Conservation (phyloP, 2,797 vertebrate genomes). For the Gymnodraco acuticeps region DNA sequence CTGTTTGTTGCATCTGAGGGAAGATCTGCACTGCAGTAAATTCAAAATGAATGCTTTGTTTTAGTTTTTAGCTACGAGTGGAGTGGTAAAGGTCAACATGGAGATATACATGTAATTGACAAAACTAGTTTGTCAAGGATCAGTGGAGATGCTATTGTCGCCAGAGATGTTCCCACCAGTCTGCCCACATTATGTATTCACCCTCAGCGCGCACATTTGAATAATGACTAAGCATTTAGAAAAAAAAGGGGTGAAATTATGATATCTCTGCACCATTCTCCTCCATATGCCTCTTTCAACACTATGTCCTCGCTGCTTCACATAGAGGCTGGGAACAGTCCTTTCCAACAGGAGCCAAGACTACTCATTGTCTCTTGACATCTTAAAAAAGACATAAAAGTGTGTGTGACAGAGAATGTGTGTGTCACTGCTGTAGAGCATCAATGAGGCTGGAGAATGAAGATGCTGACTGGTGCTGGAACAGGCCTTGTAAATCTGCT, state of each 20-base stretch:
- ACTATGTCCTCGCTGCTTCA: constrained; percentile 4
- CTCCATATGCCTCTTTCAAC: constrained; percentile 9
- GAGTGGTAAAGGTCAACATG: constrained; percentile 65
- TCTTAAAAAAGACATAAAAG: constrained; percentile 13
- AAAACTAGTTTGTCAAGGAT: constrained; percentile 61
- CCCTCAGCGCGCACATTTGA: constrained; percentile 47
- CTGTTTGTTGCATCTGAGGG: constrained; percentile 29
- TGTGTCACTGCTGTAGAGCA: constrained; percentile 53
- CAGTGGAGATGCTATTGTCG: constrained; percentile 42
- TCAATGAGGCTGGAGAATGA: constrained; percentile 52
- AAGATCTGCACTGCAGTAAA: constrained; percentile 42
- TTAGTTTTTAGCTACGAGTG: constrained; percentile 31
- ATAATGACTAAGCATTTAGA: constrained; percentile 54
- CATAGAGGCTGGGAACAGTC: constrained; percentile 9
- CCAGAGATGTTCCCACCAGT: constrained; percentile 25
- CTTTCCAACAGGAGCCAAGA: constrained; percentile 26
- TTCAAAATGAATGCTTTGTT: constrained; percentile 62
- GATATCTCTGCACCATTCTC: constrained; percentile 25
- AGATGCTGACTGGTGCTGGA: constrained; percentile 72
- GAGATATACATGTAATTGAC: constrained; percentile 44
- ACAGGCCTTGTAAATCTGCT: constrained; percentile 67
- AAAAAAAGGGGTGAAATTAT: constrained; percentile 18
- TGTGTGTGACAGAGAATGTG: constrained; percentile 1
- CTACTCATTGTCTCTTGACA: constrained; percentile 25
- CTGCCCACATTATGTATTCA: constrained; percentile 27